Evolutionary conservation across 2,113 vertebrate genomes (phyloP).

Genomic region (Corythornis cristatus): DNA sequence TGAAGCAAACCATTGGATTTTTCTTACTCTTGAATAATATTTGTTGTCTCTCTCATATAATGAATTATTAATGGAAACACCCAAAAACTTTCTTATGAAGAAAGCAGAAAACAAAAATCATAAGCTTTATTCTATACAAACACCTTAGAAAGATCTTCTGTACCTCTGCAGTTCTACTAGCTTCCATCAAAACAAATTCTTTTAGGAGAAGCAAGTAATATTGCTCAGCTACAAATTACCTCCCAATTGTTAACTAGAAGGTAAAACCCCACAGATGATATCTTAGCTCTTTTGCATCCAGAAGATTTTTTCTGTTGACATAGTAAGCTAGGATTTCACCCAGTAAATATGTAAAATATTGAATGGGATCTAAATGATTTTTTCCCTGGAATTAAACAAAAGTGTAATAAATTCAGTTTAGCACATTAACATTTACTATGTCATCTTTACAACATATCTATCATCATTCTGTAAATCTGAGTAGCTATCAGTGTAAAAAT

Average conservation of each 20-base stretch:
- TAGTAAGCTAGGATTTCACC: not conserved
- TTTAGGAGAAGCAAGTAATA: not conserved
- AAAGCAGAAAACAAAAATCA: not conserved
- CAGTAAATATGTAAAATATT: not conserved
- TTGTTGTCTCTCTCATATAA: not conserved
- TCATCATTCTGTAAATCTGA: conserved; percentile 13
- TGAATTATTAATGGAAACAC: not conserved
- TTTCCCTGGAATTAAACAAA: not conserved
- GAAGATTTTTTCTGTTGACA: not conserved
- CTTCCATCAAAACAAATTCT: not conserved
- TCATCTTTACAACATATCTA: conserved; percentile 16
- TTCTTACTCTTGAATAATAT: not conserved
- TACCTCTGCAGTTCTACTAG: not conserved
- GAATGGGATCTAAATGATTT: not conserved
- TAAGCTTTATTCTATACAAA: not conserved
- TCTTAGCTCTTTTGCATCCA: not conserved
- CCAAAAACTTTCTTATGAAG: not conserved
- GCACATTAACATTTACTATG: not conserved
- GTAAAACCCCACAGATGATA: not conserved
- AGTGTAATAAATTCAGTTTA: conserved; percentile 9
- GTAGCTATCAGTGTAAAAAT: conserved; percentile 19
- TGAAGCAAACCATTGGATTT: not conserved
- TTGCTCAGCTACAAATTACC: not conserved
- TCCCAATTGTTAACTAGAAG: not conserved
- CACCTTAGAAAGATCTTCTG: not conserved